A percentile compares a stretch with the other conserved stretches of the same genome.
These are phyloP conservation scores for Caenorhabditis sp. DNA, from an alignment of 2,888 invertebrate genomes.

Conservation along the genomic window DNA sequence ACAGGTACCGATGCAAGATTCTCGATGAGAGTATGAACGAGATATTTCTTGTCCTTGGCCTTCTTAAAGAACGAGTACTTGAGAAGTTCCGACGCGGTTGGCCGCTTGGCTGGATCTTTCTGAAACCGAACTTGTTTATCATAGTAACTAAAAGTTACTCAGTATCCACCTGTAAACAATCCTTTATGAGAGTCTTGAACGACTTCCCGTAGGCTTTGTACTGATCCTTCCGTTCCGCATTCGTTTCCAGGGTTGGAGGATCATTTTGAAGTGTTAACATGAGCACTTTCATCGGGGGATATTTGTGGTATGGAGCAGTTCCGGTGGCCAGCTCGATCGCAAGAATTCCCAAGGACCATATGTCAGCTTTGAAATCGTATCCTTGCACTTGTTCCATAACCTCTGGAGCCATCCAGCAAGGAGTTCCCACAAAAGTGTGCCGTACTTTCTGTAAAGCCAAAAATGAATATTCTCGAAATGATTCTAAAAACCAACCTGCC, in stretches of 20 bases:
- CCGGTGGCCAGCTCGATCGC: slow-evolving; percentile 99
- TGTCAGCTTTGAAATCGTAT: slow-evolving; percentile 94
- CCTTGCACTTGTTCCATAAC: slow-evolving; percentile 96
- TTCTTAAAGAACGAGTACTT: slow-evolving; percentile 99
- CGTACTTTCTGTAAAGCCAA: slow-evolving; percentile 89
- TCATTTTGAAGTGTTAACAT: slow-evolving; percentile 99
- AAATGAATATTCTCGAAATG: too few relatives aligned
- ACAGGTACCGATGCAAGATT: slow-evolving; percentile 80
- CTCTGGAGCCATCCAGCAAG: slow-evolving; percentile 99
- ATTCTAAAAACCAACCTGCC: slow-evolving; percentile 87
- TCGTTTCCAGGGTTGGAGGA: slow-evolving; percentile 95
- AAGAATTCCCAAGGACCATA: slow-evolving; percentile 95
- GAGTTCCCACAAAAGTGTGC: slow-evolving; percentile 98
- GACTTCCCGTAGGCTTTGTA: slow-evolving; percentile 94
- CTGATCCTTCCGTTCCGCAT: slow-evolving; percentile 96
- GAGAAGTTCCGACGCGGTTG: slow-evolving; percentile 94
- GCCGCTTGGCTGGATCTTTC: slow-evolving; percentile 85
- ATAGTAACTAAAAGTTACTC: too few relatives aligned
- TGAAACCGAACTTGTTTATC: slow-evolving; percentile 54
- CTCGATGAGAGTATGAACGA: slow-evolving; percentile 83
- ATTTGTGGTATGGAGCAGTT: slow-evolving; percentile 98
- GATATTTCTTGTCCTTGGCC: slow-evolving; percentile 86
- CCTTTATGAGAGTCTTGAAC: slow-evolving; percentile 96
- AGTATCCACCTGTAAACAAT: slow-evolving; percentile 97
- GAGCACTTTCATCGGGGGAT: slow-evolving; percentile 98